Evolutionary conservation across 2,888 invertebrate species (phyloP).

Genomic region (Aspidapion aeneum): DNA sequence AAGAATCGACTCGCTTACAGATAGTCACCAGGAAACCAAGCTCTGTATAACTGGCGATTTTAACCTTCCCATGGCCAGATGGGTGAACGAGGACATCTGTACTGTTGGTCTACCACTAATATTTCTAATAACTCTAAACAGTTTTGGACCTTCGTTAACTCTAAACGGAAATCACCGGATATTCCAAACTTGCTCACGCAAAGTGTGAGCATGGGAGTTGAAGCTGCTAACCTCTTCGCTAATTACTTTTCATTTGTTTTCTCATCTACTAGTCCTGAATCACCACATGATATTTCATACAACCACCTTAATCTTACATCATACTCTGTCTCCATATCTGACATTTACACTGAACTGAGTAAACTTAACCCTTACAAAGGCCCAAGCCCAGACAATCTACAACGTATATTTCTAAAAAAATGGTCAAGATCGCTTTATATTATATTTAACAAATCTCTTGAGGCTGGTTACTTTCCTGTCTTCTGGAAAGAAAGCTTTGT

Average conservation of each 20-base stretch:
- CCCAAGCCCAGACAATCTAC: neutral
- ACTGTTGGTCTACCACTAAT: neutral
- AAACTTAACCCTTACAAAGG: neutral
- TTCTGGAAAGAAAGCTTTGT: neutral
- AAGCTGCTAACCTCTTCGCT: neutral
- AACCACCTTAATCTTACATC: neutral
- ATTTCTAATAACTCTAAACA: neutral
- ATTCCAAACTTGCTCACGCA: neutral
- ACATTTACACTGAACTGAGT: constrained; percentile 1
- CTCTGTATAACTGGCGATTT: neutral
- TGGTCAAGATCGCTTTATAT: neutral
- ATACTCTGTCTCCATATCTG: neutral
- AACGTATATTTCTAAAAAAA: neutral
- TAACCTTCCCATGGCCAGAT: neutral
- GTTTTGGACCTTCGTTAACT: neutral
- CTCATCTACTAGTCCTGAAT: neutral
- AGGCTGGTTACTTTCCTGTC: neutral
- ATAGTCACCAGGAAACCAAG: neutral
- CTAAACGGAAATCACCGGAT: neutral
- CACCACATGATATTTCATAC: neutral
- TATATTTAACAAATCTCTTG: neutral
- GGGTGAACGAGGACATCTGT: neutral
- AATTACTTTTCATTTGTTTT: neutral
- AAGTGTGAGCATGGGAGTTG: neutral
- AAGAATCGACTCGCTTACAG: neutral